Evolutionary conservation across 2,797 vertebrate species (phyloP), one percentile per base, ranked within the genome.

Genomic region (Hirundo rustica): DNA sequence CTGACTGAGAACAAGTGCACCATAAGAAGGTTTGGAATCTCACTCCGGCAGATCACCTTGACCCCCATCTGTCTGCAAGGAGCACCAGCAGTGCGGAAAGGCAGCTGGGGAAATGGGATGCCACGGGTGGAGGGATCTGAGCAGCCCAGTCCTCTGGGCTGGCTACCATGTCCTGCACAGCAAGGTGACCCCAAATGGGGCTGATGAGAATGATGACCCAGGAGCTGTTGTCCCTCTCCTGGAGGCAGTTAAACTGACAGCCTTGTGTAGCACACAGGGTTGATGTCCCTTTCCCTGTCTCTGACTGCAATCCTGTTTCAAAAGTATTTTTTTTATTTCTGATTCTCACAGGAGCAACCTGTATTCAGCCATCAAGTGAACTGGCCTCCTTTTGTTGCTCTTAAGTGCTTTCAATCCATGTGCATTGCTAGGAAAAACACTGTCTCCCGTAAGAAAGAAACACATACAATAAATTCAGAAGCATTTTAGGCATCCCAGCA

Each of bases 231-330:
- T 36, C 38, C 32, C 18, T 38, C 34, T 91, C 51, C 72, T 54
- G n/a, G 55, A 44, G n/a, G 48, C 66, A 67, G 29, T 16, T 66
- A 14, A 26, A 40, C 15, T 12, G 38, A 23, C 50, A 68, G 30
- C 22, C n/a, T 71, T 3, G 0, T 9, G 58, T 16, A 40, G 21
- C 23, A 15, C 1, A 1, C 25, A 22, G 30, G 19, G n/a, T n/a
- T 58, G 27, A 10, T 55, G 26, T 14, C 48, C 19, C 45, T 64
- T 58, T 73, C 22, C 66, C 57, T 38, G n/a, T 29, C 66, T 81
- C 38, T 72, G 48, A 36, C n/a, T 25, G 45, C 2, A 4, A 25
- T 74, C 65, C 50, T 27, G 1, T 42, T 68, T 75, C 89, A 72
- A 21, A 88, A 74, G 45, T n/a, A n/a, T 57, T 65, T 87, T 57